These are phyloP conservation scores for Athetis lepigone DNA, from an alignment of 2,888 invertebrate species.

Conservation along the genomic window DNA sequence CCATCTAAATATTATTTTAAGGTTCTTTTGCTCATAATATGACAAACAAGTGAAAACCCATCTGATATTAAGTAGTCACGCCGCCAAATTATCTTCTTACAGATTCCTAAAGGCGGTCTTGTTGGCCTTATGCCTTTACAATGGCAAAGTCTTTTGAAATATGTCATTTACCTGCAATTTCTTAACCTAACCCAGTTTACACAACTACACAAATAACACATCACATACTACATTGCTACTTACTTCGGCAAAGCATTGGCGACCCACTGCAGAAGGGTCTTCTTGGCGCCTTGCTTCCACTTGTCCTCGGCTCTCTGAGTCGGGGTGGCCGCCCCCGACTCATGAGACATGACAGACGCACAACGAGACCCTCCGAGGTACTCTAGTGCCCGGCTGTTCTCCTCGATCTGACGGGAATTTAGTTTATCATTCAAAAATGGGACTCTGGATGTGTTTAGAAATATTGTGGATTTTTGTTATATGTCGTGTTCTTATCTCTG, in stretches of 20 bases:
- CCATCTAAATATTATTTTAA: too few relatives aligned
- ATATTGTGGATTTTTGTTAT: neutral
- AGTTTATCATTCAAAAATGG: neutral
- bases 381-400: conserved; percentile 97
- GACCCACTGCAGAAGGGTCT: conserved; percentile 98
- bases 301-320: conserved; percentile 90
- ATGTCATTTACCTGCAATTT: too few relatives aligned
- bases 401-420: conserved; percentile 94
- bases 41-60: too few relatives aligned
- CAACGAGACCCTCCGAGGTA: conserved; percentile 95
- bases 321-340: conserved; percentile 93
- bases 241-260: conserved; percentile 95
- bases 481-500: conserved; percentile 2
- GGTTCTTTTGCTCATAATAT: too few relatives aligned
- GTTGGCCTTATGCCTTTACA: too few relatives aligned
- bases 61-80: too few relatives aligned
- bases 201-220: too few relatives aligned
- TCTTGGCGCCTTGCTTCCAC: conserved; percentile 97
- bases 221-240: conserved; percentile 48
- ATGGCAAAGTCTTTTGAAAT: too few relatives aligned
- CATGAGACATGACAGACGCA: conserved; percentile 95
- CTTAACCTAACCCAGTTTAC: too few relatives aligned
- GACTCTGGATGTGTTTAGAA: neutral
- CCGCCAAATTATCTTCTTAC: too few relatives aligned
- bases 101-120: too few relatives aligned